Conservation (phyloP, 2,888 invertebrate genomes). For the Callimorpha dominula region DNA sequence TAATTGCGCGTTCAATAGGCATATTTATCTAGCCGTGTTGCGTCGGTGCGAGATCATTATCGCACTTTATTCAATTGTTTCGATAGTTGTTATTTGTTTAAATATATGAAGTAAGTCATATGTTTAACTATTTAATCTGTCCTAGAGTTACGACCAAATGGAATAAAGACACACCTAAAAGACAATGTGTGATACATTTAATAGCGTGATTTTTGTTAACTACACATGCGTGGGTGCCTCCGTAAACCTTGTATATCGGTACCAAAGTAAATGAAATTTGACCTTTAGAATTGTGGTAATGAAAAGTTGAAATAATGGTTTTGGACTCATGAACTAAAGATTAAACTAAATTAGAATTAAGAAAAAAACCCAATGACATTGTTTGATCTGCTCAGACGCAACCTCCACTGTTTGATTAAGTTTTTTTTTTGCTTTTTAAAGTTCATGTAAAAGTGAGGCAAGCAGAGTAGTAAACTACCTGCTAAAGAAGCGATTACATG, state of each 20-base stretch:
- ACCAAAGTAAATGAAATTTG: conserved; percentile 7
- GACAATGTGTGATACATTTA: conserved; percentile 30
- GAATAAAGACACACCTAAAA: conserved; percentile 31
- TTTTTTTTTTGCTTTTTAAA: not conserved
- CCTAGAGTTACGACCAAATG: conserved; percentile 30
- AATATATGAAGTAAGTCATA: not conserved
- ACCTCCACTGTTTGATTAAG: too few species aligned
- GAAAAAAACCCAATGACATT: not conserved
- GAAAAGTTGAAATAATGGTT: not conserved
- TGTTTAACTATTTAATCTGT: not conserved
- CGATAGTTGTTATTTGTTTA: not conserved
- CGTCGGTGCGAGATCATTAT: not conserved
- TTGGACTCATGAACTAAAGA: not conserved
- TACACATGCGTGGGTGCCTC: conserved; percentile 12
- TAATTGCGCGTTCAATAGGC: not conserved
- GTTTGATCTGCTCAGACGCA: not conserved
- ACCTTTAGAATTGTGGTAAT: not conserved
- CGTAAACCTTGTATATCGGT: not conserved
- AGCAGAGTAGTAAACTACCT: not conserved
- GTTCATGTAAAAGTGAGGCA: not conserved
- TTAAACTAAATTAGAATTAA: not conserved
- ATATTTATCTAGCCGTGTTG: not conserved
- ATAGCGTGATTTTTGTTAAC: conserved; percentile 38
- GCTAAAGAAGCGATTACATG: not conserved
- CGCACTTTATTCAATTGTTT: not conserved